Conservation (phyloP, 2,113 vertebrate species). For the Saguinus midas region DNA sequence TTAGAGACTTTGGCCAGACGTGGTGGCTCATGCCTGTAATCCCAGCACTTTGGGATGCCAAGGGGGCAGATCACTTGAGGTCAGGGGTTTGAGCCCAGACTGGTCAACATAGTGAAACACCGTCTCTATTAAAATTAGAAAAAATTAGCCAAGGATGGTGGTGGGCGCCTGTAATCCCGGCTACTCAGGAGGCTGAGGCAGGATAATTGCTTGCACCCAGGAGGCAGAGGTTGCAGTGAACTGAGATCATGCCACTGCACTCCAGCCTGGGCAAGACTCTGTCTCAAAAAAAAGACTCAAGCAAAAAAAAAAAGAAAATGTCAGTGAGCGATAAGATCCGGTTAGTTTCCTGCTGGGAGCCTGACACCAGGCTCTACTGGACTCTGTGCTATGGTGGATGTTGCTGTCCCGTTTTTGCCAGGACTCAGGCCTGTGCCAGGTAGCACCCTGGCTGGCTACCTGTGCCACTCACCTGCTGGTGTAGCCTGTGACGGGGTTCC, state of each 20-base stretch:
- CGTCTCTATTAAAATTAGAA: not conserved
- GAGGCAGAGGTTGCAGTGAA: not conserved
- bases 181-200: not conserved
- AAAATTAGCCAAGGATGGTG: not conserved
- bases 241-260: not conserved
- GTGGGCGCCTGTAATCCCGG: not conserved
- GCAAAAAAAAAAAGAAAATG: not conserved
- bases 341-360: rapidly evolving
- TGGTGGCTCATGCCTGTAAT: not conserved
- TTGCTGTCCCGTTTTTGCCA: not conserved
- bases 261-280: not conserved
- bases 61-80: not conserved
- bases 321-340: not conserved
- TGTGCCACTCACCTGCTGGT: constrained; percentile 88
- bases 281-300: not conserved
- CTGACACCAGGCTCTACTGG: not conserved
- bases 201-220: not conserved
- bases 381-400: rapidly evolving
- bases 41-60: not conserved
- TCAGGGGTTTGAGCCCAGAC: not conserved
- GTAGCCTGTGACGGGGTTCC: constrained; percentile 97
- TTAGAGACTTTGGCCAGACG: not conserved
- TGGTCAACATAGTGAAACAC: not conserved
- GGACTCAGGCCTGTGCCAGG: not conserved
- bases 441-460: rapidly evolving